Evolutionary conservation across 1,140 invertebrate species (phyloP).

Genomic region (Armadillidium nasatum): DNA sequence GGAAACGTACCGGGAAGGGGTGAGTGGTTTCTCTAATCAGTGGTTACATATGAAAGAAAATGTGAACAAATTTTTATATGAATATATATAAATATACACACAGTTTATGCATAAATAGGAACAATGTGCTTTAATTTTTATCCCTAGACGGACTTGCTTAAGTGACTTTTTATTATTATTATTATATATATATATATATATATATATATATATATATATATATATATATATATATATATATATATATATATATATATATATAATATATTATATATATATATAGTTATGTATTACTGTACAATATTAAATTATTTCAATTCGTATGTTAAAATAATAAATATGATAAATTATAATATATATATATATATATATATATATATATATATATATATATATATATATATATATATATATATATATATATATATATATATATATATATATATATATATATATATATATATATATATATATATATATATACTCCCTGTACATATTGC

Average conservation of each 20-base stretch:
- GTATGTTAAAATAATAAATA: too few relatives aligned
- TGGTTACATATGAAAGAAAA: not conserved
- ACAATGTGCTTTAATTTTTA: not conserved
- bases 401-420: constrained; percentile 1
- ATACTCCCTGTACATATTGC: not conserved
- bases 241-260: not conserved
- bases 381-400: constrained; percentile 18
- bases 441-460: not conserved
- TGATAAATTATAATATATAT: not conserved
- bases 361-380: constrained; percentile 1
- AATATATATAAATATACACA: not conserved
- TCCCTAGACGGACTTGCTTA: not conserved
- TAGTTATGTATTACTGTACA: too few relatives aligned
- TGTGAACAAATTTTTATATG: not conserved
- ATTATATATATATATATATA: not conserved
- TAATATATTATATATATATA: not conserved
- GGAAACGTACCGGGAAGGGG: constrained; percentile 10
- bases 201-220: constrained; percentile 19
- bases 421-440: constrained; percentile 19
- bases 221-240: not conserved
- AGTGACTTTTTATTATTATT: not conserved
- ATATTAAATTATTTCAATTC: too few relatives aligned
- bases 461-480: not conserved
- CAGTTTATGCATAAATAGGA: not conserved
- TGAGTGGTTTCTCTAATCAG: not conserved